phyloP scores from a whole-genome alignment of 1,140 invertebrate species.

The Heliconius nattereri region DNA sequence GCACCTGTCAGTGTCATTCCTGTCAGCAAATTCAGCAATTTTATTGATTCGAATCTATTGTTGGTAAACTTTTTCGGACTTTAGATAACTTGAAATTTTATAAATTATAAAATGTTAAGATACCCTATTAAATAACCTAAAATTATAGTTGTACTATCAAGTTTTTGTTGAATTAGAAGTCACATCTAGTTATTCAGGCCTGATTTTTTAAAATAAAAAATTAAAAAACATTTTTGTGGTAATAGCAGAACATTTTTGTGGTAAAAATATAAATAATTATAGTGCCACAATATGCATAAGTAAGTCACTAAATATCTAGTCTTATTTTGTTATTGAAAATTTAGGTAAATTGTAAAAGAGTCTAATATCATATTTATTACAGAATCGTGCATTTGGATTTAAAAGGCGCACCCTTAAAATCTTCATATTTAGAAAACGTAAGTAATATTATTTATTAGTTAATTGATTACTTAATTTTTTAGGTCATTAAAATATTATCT shows the following conservation, averaged over 20 bases:
- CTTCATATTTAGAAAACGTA: conserved; percentile 61
- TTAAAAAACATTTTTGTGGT: neutral
- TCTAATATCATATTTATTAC: conserved; percentile 27
- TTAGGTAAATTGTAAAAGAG: neutral
- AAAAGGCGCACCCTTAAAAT: conserved; percentile 64
- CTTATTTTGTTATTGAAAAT: neutral
- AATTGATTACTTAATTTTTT: neutral
- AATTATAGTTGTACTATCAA: neutral
- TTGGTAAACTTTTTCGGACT: neutral
- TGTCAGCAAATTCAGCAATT: neutral
- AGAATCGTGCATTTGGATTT: conserved; percentile 72
- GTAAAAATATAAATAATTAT: neutral
- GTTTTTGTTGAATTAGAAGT: neutral
- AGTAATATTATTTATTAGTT: conserved; percentile 19
- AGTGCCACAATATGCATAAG: conserved; percentile 27
- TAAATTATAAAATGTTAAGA: neutral
- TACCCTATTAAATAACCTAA: neutral
- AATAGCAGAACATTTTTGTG: neutral
- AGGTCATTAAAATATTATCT: no score
- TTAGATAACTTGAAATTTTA: neutral
- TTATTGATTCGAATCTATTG: neutral
- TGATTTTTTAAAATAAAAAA: neutral
- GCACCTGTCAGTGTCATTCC: neutral
- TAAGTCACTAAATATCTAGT: conserved; percentile 15
- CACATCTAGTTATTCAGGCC: no score